Percentiles rank a stretch among this genome's conserved stretches.
Evolutionary conservation across 2,113 vertebrate species (phyloP).

Genomic region (Psophia crepitans): DNA sequence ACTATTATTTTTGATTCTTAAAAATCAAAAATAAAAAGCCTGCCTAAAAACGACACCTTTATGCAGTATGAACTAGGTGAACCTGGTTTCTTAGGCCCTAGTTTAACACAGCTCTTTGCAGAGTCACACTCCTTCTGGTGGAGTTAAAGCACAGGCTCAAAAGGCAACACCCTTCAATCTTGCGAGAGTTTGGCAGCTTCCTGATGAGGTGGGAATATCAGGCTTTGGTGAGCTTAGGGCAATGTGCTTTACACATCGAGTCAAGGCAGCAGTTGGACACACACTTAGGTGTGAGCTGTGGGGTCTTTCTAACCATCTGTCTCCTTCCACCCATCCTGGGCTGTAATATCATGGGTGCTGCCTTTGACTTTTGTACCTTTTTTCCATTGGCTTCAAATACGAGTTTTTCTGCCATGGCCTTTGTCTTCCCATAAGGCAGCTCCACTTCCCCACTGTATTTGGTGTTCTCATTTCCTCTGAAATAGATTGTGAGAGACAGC

Average conservation of each 20-base stretch:
- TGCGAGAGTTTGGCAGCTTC: background rate
- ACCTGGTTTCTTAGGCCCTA: background rate
- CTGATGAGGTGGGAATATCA: background rate
- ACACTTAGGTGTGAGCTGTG: background rate
- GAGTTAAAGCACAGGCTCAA: background rate
- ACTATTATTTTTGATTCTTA: background rate
- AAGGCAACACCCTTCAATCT: background rate
- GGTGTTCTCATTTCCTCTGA: conserved; percentile 47
- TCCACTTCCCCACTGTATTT: background rate
- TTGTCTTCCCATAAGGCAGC: conserved; percentile 52
- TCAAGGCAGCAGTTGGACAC: background rate
- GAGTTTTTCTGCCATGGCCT: conserved; percentile 24
- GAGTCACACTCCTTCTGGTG: background rate
- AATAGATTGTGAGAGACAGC: background rate
- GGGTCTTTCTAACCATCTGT: background rate
- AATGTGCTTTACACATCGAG: background rate
- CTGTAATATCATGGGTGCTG: background rate
- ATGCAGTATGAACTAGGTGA: background rate
- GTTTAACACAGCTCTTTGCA: background rate
- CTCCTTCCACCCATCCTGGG: background rate
- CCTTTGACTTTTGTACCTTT: background rate
- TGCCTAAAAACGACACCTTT: too few relatives aligned
- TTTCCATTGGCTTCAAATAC: conserved; percentile 2
- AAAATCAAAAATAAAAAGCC: too few relatives aligned
- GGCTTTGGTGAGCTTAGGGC: background rate